A percentile compares a stretch with the other conserved stretches of the same genome.
Evolutionary conservation across 2,888 invertebrate genomes (phyloP).

Genomic region (Drymonia ruficornis): DNA sequence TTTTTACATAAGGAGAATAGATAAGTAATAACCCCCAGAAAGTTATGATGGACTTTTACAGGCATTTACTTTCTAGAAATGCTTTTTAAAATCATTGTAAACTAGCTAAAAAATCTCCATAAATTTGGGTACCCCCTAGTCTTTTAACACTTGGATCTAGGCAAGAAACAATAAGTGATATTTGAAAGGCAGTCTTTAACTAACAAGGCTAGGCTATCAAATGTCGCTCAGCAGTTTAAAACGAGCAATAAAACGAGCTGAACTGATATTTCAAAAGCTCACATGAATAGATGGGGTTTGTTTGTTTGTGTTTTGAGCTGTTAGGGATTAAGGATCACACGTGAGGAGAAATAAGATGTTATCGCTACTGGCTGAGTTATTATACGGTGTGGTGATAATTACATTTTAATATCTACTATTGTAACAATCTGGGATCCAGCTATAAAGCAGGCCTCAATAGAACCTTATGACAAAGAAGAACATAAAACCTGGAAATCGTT

Average conservation of each 20-base stretch:
- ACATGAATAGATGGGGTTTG: slow-evolving; percentile 15
- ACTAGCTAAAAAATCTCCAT: no score
- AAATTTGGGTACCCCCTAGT: no score
- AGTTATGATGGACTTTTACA: no score
- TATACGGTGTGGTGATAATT: not conserved
- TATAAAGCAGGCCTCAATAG: no score
- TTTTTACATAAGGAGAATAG: no score
- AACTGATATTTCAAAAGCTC: slow-evolving; percentile 21
- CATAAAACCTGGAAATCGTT: no score
- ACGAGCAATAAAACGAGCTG: slow-evolving; percentile 19
- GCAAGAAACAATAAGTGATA: slow-evolving; percentile 49
- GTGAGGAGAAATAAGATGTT: not conserved
- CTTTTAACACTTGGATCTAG: not conserved
- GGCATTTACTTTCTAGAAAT: no score
- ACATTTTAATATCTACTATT: not conserved
- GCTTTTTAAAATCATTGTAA: no score
- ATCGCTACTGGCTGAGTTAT: not conserved
- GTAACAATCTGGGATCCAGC: no score
- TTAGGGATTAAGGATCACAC: slow-evolving; percentile 8
- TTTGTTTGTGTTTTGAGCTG: slow-evolving; percentile 13
- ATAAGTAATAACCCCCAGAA: no score
- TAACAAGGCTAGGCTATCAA: slow-evolving; percentile 66
- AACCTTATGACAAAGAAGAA: no score
- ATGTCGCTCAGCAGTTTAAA: slow-evolving; percentile 56
- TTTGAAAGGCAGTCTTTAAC: slow-evolving; percentile 56